These are phyloP conservation scores for Tetrax tetrax DNA, from an alignment of 2,113 vertebrate species.

Conservation along the genomic window DNA sequence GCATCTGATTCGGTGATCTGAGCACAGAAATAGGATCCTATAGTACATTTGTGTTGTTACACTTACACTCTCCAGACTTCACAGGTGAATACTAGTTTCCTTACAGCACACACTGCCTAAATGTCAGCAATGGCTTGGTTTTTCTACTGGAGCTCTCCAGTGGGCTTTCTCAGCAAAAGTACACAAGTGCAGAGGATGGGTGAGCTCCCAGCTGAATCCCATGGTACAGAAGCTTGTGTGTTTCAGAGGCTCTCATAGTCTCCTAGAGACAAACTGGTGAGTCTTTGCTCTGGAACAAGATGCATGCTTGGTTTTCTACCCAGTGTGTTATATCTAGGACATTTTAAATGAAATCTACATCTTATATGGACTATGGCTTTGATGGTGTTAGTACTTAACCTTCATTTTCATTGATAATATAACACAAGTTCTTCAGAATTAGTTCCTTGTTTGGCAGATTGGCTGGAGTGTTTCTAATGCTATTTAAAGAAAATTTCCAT, in stretches of 20 bases:
- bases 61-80: neutral
- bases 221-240: neutral
- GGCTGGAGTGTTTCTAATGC: neutral
- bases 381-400: neutral
- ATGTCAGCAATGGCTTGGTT: neutral
- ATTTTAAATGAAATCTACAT: neutral
- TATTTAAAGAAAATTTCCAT: neutral
- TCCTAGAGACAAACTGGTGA: neutral
- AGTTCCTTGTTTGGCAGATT: neutral
- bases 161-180: neutral
- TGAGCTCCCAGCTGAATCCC: neutral
- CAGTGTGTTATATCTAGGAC: neutral
- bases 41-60: neutral
- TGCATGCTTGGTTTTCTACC: neutral
- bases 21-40: neutral
- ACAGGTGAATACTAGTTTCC: neutral
- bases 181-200: neutral
- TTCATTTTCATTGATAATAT: neutral
- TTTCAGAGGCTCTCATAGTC: neutral
- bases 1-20: neutral
- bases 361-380: neutral
- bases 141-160: neutral
- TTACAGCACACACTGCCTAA: neutral
- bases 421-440: neutral
- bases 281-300: neutral